Percentiles rank a stretch among this genome's conserved stretches.
Conservation (phyloP, 2,113 vertebrate genomes). For the Chloebia gouldiae region DNA sequence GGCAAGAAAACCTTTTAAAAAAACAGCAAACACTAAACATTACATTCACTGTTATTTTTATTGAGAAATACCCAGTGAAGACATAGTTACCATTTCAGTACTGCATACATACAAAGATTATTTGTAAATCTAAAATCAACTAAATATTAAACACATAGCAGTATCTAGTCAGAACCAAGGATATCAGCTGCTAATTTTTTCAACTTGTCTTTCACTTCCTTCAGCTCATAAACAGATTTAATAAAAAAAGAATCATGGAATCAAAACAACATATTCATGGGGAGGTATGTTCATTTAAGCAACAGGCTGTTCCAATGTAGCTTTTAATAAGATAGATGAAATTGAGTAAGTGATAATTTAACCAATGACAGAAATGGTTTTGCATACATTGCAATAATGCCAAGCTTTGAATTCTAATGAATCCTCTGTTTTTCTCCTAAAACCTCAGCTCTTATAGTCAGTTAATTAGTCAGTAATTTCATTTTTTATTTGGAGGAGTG, state of each 20-base stretch:
- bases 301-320: conserved; percentile 34
- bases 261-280: conserved; percentile 50
- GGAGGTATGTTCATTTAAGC: conserved; percentile 51
- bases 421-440: neutral
- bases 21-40: neutral
- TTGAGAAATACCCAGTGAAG: neutral
- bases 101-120: neutral
- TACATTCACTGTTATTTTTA: neutral
- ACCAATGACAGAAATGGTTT: conserved; percentile 24
- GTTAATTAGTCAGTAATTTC: neutral
- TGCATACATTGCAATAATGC: neutral
- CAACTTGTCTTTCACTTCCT: conserved; percentile 51
- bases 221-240: conserved; percentile 56
- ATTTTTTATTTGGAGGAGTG: neutral
- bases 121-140: conserved; percentile 14
- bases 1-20: neutral
- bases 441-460: neutral
- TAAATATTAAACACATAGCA: conserved; percentile 23
- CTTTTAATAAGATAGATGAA: conserved; percentile 41
- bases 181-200: conserved; percentile 51
- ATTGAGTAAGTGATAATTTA: conserved; percentile 46
- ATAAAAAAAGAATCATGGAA: conserved; percentile 31
- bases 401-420: neutral
- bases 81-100: conserved; percentile 17
- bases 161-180: conserved; percentile 3